Evolutionary conservation across 2,797 vertebrate species (phyloP), one percentile per base, ranked within the genome.

Genomic region (Megalops cyprinoides): DNA sequence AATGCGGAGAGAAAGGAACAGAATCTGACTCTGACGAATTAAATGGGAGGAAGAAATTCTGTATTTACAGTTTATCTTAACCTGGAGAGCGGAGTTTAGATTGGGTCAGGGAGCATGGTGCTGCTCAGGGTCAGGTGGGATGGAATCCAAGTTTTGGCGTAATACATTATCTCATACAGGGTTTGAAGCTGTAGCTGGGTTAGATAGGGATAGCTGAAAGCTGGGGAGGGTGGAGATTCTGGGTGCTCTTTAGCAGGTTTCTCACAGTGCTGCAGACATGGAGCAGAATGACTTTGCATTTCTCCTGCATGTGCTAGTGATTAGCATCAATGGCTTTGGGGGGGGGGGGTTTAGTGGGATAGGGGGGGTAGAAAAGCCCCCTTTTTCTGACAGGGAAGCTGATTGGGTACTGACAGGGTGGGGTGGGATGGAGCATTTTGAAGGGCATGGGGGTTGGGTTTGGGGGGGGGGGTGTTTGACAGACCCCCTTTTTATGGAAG

Each of bases 231-330:
- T 39, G 12, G n/a, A 31, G 73, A 49, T 23, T 31, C 28, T 18
- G 37, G 15, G 37, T 71, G 20, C 44, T 44, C 39, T 9, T 20
- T 71, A n/a, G 39, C 46, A 75, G 51, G 31, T 37, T 75, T 58
- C 56, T 3, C 60, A 15, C 12, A 1, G 44, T 60, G 46, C 60
- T 20, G 44, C 49, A 76, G 60, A 8, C 83, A 23, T 80, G 73
- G n/a, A 87, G n/a, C 87, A 90, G 77, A 84, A 85, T 94, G 94
- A 94, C 90, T 92, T 0, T 82, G 93, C 93, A 93, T 76, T 91
- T 93, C 91, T 81, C 0, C 49, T 7, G 25, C 94, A 93, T 89
- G 69, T 94, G 92, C 89, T 94, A 92, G 82, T 80, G 79, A 82
- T 94, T 89, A 92, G 69, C 79, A 71, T 71, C 82, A 73, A 81